A percentile compares a stretch with the other conserved stretches of the same genome.
These are phyloP conservation scores for Molanna angustata DNA, from an alignment of 2,888 invertebrate genomes.

Conservation along the genomic window DNA sequence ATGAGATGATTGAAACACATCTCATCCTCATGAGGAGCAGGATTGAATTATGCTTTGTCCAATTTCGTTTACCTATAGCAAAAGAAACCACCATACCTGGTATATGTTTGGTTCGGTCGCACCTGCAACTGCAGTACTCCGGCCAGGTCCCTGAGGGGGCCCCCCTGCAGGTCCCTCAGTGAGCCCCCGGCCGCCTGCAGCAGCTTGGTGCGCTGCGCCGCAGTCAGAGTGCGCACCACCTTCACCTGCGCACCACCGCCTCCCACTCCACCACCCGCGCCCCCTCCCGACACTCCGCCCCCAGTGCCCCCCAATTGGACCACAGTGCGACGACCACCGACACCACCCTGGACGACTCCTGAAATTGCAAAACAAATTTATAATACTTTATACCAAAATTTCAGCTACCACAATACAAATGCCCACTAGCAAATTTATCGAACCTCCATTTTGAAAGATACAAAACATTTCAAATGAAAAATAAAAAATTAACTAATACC, in stretches of 20 bases:
- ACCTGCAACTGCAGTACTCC: conserved; percentile 20
- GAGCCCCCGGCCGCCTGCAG: conserved; percentile 9
- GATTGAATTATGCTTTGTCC: too few relatives aligned
- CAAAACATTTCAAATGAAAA: too few relatives aligned
- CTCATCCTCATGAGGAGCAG: too few relatives aligned
- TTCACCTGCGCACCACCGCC: conserved; percentile 19
- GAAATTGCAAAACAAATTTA: too few relatives aligned
- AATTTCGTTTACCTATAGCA: too few relatives aligned
- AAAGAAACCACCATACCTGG: too few relatives aligned
- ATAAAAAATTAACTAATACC: too few relatives aligned
- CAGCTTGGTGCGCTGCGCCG: conserved; percentile 23
- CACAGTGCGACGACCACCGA: conserved; percentile 8
- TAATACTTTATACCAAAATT: too few relatives aligned
- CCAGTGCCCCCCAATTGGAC: conserved; percentile 1
- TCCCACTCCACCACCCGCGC: not conserved
- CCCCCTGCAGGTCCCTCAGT: too few relatives aligned
- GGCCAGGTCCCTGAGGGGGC: conserved; percentile 7
- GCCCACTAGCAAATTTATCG: not conserved
- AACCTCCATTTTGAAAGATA: not conserved
- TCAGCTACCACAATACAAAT: not conserved
- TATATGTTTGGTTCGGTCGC: not conserved
- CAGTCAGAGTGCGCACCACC: conserved; percentile 21
- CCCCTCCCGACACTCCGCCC: not conserved
- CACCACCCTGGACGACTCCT: conserved; percentile 8
- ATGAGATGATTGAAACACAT: too few relatives aligned